A percentile compares a stretch with the other conserved stretches of the same genome.
Conservation (phyloP, 37 sponge, comb jelly and placozoan species). For the Eunapius fragilis region DNA sequence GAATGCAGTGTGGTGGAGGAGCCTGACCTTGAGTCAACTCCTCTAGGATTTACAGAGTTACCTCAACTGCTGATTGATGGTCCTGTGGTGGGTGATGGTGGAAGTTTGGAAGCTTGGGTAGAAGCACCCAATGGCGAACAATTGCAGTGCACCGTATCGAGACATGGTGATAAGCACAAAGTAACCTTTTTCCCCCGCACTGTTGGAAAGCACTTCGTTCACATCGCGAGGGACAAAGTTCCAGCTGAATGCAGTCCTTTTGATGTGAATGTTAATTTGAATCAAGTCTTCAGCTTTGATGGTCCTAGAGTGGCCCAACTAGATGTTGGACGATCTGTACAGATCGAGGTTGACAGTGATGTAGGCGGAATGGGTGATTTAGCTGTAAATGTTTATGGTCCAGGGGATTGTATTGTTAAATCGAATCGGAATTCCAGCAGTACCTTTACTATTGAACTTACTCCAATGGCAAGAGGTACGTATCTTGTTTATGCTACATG, state of each 20-base stretch:
- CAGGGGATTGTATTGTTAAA: constrained; percentile 10
- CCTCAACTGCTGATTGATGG: constrained; percentile 62
- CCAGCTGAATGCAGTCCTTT: constrained; percentile 74
- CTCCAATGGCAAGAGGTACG: constrained; percentile 36
- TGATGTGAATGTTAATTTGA: constrained; percentile 48
- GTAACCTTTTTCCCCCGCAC: constrained; percentile 32
- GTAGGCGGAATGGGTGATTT: constrained; percentile 31
- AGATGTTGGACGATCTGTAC: too few relatives aligned
- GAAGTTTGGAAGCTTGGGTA: constrained; percentile 6
- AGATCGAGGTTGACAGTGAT: too few relatives aligned
- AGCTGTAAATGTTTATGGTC: constrained; percentile 34
- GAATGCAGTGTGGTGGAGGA: constrained; percentile 12
- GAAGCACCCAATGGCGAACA: constrained; percentile 6
- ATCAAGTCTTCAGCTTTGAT: constrained; percentile 48
- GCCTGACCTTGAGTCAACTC: too few relatives aligned
- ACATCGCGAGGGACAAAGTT: constrained; percentile 53
- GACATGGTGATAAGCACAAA: constrained; percentile 5
- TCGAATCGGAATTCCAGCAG: constrained; percentile 28
- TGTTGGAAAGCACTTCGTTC: constrained; percentile 57
- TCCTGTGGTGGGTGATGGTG: constrained; percentile 14
- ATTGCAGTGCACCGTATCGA: constrained; percentile 52
- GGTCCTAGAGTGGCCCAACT: not conserved
- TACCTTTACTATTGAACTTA: constrained; percentile 13
- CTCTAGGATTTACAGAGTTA: not conserved
- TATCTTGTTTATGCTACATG: constrained; percentile 33